These are phyloP conservation scores for Perodicticus potto DNA, from an alignment of 2,797 vertebrate genomes.

Conservation along the genomic window DNA sequence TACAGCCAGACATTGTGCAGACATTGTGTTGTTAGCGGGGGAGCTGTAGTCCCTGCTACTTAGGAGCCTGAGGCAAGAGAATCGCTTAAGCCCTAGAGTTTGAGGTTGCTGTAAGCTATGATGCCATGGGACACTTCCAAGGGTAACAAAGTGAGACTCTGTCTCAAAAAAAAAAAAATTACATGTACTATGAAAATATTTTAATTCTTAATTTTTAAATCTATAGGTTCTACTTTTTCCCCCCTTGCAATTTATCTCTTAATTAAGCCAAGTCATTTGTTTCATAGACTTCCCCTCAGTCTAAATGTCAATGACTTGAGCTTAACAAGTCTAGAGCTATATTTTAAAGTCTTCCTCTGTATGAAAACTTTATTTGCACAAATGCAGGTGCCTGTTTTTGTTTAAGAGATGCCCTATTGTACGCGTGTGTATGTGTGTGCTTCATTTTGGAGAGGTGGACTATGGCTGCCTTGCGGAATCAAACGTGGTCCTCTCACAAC, in stretches of 20 bases:
- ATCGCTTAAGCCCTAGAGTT: too few relatives aligned
- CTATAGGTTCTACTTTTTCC: neutral
- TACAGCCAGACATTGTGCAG: too few relatives aligned
- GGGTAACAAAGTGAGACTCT: too few relatives aligned
- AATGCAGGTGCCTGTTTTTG: neutral
- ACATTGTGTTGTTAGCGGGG: too few relatives aligned
- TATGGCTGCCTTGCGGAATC: neutral
- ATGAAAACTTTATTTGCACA: neutral
- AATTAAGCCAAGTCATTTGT: constrained; percentile 41
- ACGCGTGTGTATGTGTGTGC: neutral
- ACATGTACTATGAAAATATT: neutral
- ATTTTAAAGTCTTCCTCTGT: neutral
- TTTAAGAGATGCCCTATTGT: neutral
- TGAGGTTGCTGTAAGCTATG: too few relatives aligned
- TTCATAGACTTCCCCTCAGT: neutral
- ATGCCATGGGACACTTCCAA: too few relatives aligned
- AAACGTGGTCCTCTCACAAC: neutral
- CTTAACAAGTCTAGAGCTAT: neutral
- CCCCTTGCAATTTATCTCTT: neutral
- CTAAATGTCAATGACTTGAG: neutral
- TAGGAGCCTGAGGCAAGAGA: too few relatives aligned
- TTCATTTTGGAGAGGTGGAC: neutral
- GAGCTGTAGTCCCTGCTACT: too few relatives aligned
- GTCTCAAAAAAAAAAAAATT: too few relatives aligned
- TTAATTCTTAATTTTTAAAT: neutral